Conservation (phyloP, 1,140 invertebrate genomes). For the Drosophila leontia region DNA sequence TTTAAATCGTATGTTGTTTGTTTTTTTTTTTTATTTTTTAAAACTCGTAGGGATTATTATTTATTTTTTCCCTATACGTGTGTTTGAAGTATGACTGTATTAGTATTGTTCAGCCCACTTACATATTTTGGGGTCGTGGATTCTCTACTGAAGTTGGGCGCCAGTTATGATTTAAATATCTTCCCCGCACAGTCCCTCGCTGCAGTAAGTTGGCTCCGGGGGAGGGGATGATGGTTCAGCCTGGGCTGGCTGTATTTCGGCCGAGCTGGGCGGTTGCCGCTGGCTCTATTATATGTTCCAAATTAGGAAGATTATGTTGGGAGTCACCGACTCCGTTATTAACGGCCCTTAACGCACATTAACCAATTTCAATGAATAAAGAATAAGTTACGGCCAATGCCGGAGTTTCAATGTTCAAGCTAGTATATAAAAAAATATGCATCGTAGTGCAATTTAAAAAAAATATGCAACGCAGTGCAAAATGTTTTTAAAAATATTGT, state of each 20-base stretch:
- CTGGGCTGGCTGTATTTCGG: not conserved
- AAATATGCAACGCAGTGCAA: too few relatives aligned
- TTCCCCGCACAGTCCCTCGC: too few relatives aligned
- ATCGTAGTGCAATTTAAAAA: too few relatives aligned
- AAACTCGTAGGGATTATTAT: not conserved
- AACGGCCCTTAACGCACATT: too few relatives aligned
- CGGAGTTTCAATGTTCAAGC: too few relatives aligned
- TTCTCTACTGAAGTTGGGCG: not conserved
- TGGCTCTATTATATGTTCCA: not conserved
- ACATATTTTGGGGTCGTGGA: constrained; percentile 4
- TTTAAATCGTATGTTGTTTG: too few relatives aligned
- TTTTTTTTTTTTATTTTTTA: not conserved
- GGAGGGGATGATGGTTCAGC: not conserved
- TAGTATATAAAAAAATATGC: too few relatives aligned
- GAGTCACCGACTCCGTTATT: constrained; percentile 6
- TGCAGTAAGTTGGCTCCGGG: too few relatives aligned
- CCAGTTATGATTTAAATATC: too few relatives aligned
- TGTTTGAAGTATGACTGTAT: constrained; percentile 11
- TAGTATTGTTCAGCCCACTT: constrained; percentile 3
- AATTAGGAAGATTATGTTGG: not conserved
- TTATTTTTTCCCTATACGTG: constrained; percentile 2
- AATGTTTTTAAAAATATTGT: too few relatives aligned
- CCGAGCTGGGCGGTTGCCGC: constrained; percentile 1
- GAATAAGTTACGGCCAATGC: not conserved
- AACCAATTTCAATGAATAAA: not conserved